Conservation (phyloP, 2,113 vertebrate genomes). For the Trichechus manatus region DNA sequence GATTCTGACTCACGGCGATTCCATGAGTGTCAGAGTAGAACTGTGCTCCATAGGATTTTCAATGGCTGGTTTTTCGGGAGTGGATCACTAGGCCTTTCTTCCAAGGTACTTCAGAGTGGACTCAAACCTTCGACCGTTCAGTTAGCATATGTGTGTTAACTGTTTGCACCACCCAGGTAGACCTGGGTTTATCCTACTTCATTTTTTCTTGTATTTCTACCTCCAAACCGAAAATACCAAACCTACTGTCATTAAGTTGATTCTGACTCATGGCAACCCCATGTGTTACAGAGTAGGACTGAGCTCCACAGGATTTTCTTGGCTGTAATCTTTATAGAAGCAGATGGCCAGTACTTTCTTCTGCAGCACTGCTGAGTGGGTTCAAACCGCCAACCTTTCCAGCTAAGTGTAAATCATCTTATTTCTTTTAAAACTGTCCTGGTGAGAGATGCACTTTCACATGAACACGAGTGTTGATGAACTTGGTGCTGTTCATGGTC, state of each 20-base stretch:
- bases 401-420: not conserved
- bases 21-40: not conserved
- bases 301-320: not conserved
- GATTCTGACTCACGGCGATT: not conserved
- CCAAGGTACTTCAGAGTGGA: no score
- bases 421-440: not conserved
- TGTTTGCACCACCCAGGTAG: not conserved
- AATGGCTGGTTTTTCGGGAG: no score
- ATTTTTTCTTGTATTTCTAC: not conserved
- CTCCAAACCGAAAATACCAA: not conserved
- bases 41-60: no score
- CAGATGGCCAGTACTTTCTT: not conserved
- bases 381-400: not conserved
- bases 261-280: not conserved
- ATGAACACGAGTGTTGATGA: fast-evolving
- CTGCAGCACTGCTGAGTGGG: not conserved
- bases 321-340: not conserved
- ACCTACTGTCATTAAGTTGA: no score
- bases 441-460: fast-evolving
- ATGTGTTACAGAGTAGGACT: not conserved
- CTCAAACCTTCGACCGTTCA: no score
- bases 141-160: no score
- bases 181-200: not conserved
- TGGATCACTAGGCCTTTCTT: no score
- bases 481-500: not conserved